These are phyloP conservation scores for Xiphophorus couchianus DNA, from an alignment of 2,113 vertebrate genomes.

Conservation along the genomic window DNA sequence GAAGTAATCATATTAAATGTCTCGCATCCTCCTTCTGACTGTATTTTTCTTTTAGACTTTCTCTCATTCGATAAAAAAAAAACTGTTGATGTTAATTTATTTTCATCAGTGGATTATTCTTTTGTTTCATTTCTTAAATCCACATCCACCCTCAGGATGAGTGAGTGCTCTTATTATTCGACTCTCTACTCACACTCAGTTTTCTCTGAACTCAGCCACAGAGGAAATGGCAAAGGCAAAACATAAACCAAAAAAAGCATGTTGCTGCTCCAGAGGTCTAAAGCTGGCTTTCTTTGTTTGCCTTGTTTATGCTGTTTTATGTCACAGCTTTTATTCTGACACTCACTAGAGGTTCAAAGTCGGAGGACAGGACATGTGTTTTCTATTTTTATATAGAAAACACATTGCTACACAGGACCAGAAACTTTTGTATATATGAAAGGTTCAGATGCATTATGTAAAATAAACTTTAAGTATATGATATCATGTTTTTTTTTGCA, in stretches of 20 bases:
- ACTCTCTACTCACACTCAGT: slow-evolving; percentile 40
- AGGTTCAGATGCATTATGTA: slow-evolving; percentile 64
- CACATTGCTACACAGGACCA: slow-evolving; percentile 25
- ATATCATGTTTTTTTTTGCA: not conserved
- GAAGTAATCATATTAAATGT: not conserved
- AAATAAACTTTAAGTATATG: slow-evolving; percentile 60
- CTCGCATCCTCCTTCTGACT: slow-evolving; percentile 48
- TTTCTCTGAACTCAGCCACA: slow-evolving; percentile 59
- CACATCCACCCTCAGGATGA: slow-evolving; percentile 75
- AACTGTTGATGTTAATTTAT: slow-evolving; percentile 70
- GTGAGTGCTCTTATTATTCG: slow-evolving; percentile 42
- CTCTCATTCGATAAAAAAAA: slow-evolving; percentile 70
- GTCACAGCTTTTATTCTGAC: slow-evolving; percentile 62
- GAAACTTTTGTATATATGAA: slow-evolving; percentile 34
- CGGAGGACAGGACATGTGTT: slow-evolving; percentile 30
- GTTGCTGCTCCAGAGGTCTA: slow-evolving; percentile 58
- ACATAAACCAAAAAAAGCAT: slow-evolving; percentile 65
- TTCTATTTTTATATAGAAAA: slow-evolving; percentile 27
- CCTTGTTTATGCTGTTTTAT: slow-evolving; percentile 35
- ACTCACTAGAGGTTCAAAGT: slow-evolving; percentile 39
- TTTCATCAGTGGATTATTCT: slow-evolving; percentile 74
- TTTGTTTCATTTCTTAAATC: slow-evolving; percentile 77
- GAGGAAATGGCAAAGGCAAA: slow-evolving; percentile 68
- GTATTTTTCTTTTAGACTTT: slow-evolving; percentile 72
- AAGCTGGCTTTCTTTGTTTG: slow-evolving; percentile 52